Evolutionary conservation across 37 sponge, comb jelly and placozoan species (phyloP).

Genomic region (Cladorhizidae sp.): DNA sequence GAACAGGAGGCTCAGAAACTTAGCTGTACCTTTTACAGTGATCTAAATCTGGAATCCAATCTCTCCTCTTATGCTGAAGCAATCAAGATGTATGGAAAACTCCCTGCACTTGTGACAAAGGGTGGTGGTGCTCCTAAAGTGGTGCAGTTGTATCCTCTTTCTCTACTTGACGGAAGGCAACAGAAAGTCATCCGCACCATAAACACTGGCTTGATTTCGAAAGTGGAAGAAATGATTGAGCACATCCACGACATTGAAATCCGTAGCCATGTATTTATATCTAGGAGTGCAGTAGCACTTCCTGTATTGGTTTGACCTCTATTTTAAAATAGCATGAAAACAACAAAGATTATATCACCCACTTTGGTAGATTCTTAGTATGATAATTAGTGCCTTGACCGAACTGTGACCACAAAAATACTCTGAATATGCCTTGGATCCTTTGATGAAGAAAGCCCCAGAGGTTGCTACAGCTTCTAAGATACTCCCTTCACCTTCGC

Average conservation of each 20-base stretch:
- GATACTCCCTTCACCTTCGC: no score
- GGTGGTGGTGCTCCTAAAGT: neutral
- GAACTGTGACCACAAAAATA: no score
- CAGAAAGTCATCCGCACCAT: conserved; percentile 7
- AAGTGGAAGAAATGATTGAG: conserved; percentile 33
- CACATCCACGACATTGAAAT: conserved; percentile 1
- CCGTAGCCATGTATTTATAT: conserved; percentile 12
- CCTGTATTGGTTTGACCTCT: no score
- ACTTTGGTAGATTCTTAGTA: no score
- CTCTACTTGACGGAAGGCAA: conserved; percentile 8
- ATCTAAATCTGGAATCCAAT: neutral
- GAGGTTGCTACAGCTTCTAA: no score
- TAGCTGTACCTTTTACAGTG: neutral
- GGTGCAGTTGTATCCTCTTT: conserved; percentile 27
- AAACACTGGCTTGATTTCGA: neutral
- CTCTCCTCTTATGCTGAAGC: neutral
- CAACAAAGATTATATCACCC: no score
- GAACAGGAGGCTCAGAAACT: neutral
- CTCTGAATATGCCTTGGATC: no score
- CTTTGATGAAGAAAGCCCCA: no score
- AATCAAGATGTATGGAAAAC: neutral
- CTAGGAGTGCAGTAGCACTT: no score
- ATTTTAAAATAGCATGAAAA: no score
- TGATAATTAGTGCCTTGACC: no score
- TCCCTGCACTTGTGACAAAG: no score